Evolutionary conservation across 2,113 vertebrate species (phyloP).

Genomic region (Neoarius graeffei): DNA sequence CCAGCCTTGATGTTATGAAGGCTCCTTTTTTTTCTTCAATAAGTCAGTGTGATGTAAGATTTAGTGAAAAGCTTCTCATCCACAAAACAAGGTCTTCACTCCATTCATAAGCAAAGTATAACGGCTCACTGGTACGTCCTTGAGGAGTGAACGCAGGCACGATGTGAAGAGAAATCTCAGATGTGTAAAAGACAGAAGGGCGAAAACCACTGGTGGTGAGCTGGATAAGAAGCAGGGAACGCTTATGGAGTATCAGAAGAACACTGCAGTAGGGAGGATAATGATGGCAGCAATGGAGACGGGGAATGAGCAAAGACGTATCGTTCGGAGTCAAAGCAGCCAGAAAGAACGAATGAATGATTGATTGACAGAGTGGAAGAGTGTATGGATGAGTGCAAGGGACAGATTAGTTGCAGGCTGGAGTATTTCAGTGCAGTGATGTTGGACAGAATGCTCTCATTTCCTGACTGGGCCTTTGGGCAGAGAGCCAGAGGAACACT

Average conservation of each 20-base stretch:
- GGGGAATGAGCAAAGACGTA: not conserved
- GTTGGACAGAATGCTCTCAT: constrained; percentile 18
- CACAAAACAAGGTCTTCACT: not conserved
- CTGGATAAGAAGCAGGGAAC: not conserved
- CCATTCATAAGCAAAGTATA: not conserved
- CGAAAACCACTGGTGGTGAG: not conserved
- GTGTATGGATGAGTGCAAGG: constrained; percentile 31
- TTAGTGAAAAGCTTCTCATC: not conserved
- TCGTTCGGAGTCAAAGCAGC: not conserved
- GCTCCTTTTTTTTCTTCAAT: not conserved
- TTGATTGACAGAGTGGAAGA: constrained; percentile 24
- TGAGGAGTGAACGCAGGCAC: constrained; percentile 36
- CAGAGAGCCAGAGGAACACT: constrained; percentile 69
- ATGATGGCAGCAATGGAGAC: constrained; percentile 1
- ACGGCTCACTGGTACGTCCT: constrained; percentile 6
- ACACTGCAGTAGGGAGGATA: not conserved
- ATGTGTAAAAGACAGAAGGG: not conserved
- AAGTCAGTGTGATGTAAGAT: not conserved
- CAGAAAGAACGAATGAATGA: not conserved
- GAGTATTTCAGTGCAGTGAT: constrained; percentile 23
- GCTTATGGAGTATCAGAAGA: not conserved
- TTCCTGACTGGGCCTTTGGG: constrained; percentile 56
- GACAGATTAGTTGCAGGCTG: constrained; percentile 30
- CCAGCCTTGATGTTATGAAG: not conserved
- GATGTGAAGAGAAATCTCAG: not conserved